These are phyloP conservation scores for Dolichopus griseipennis DNA, from an alignment of 2,888 invertebrate genomes.

Conservation along the genomic window DNA sequence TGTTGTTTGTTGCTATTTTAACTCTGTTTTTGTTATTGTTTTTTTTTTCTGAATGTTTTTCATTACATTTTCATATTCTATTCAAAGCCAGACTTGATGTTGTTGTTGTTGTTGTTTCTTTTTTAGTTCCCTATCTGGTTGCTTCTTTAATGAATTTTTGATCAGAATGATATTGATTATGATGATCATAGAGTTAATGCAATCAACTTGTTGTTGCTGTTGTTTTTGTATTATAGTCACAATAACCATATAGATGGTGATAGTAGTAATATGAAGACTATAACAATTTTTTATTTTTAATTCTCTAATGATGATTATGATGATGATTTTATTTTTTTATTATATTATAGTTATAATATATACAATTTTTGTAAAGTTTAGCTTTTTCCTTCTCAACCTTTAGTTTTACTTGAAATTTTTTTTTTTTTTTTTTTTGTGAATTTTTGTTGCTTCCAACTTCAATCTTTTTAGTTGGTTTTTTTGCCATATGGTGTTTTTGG, in stretches of 20 bases:
- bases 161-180: background rate
- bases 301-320: background rate
- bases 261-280: too few relatives aligned
- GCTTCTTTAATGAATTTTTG: background rate
- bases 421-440: conserved; percentile 8
- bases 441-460: background rate
- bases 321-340: background rate
- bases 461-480: background rate
- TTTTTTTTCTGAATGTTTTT: background rate
- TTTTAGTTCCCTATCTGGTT: background rate
- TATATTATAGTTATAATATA: background rate
- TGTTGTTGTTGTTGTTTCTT: too few relatives aligned
- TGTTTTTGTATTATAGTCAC: too few relatives aligned
- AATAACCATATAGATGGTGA: too few relatives aligned
- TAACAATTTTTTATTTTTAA: too few relatives aligned
- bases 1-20: too few relatives aligned
- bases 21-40: too few relatives aligned
- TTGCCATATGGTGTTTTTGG: background rate
- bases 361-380: background rate
- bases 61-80: background rate
- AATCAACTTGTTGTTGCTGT: too few relatives aligned
- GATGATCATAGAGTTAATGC: too few relatives aligned
- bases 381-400: background rate
- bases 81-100: background rate
- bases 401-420: background rate